These are phyloP conservation scores for Monochamus saltuarius DNA, from an alignment of 1,140 invertebrate species.

Conservation along the genomic window DNA sequence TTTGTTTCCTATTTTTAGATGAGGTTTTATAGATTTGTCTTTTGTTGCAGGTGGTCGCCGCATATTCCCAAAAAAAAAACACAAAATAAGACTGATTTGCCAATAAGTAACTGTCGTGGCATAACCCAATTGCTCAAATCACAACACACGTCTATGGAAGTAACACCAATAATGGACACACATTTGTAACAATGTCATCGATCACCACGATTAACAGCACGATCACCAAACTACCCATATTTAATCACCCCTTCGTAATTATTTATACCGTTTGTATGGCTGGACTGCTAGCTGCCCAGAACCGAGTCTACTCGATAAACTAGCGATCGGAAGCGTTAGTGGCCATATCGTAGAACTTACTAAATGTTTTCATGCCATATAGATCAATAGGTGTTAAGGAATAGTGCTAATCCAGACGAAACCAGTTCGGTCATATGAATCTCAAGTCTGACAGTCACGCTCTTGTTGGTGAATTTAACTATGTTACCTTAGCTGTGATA, in stretches of 20 bases:
- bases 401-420: background rate
- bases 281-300: background rate
- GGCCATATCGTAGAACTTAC: background rate
- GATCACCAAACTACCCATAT: background rate
- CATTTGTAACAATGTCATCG: background rate
- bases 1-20: too few species aligned
- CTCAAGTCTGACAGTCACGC: constrained; percentile 12
- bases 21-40: background rate
- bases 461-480: constrained; percentile 5
- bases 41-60: constrained; percentile 21
- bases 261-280: background rate
- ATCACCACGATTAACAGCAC: constrained; percentile 10
- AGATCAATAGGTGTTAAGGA: background rate
- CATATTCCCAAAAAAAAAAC: constrained; percentile 6
- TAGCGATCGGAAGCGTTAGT: background rate
- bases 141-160: constrained; percentile 10
- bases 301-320: constrained; percentile 4
- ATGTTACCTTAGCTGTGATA: constrained; percentile 31
- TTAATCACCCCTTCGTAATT: background rate
- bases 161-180: constrained; percentile 1
- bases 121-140: constrained; percentile 32
- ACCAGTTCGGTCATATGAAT: constrained; percentile 13
- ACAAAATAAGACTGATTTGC: constrained; percentile 36
- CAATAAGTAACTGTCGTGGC: constrained; percentile 28
- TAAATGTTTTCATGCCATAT: background rate